A percentile compares a stretch with the other conserved stretches of the same genome.
Evolutionary conservation across 2,888 invertebrate species (phyloP).

Genomic region (Chrysolina haemoptera): DNA sequence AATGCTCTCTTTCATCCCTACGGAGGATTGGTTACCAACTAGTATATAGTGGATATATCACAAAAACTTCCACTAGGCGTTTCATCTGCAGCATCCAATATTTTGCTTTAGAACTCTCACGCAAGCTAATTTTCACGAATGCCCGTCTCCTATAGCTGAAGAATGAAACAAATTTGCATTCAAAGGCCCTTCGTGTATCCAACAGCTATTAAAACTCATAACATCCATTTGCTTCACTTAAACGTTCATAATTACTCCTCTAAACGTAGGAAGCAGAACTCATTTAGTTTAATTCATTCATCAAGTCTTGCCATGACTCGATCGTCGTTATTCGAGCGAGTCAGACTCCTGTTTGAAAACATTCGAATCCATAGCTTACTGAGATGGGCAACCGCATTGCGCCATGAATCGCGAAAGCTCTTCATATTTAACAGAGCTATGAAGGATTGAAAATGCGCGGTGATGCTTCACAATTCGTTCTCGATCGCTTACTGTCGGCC

Average conservation of each 20-base stretch:
- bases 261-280: slow-evolving; percentile 33
- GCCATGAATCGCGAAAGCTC: slow-evolving; percentile 30
- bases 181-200: neutral
- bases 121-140: too few relatives aligned
- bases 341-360: slow-evolving; percentile 18
- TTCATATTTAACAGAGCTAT: slow-evolving; percentile 35
- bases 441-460: slow-evolving; percentile 30
- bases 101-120: too few relatives aligned
- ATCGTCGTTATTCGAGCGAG: slow-evolving; percentile 8
- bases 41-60: too few relatives aligned
- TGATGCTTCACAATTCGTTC: slow-evolving; percentile 14
- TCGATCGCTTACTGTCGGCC: slow-evolving; percentile 15
- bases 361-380: slow-evolving; percentile 17
- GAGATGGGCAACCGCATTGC: slow-evolving; percentile 34
- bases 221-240: neutral
- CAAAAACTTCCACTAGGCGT: too few relatives aligned
- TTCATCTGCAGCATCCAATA: too few relatives aligned
- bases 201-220: neutral
- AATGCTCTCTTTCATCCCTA: too few relatives aligned
- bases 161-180: neutral
- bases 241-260: slow-evolving; percentile 36
- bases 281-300: slow-evolving; percentile 32
- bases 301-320: slow-evolving; percentile 22
- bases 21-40: too few relatives aligned
- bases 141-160: neutral